Percentiles rank a stretch among this genome's conserved stretches.
phyloP scores from a whole-genome alignment of 1,140 invertebrate genomes.

The Bombus soroeensis region DNA sequence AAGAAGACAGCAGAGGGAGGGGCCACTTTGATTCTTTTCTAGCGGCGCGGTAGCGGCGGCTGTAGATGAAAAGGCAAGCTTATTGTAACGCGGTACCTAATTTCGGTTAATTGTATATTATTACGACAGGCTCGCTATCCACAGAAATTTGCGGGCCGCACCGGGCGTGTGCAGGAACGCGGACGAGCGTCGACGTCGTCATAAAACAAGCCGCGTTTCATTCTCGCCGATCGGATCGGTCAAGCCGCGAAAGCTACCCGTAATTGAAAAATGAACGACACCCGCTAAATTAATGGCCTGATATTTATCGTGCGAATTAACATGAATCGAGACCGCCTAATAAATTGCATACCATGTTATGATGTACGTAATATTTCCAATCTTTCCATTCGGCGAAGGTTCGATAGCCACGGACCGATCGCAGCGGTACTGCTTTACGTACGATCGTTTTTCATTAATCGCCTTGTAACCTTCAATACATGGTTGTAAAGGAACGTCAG shows the following conservation, averaged over 20 bases:
- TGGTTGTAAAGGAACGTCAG: background rate
- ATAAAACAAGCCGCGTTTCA: slow-evolving; percentile 37
- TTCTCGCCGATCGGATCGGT: slow-evolving; percentile 22
- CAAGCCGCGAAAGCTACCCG: background rate
- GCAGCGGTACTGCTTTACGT: background rate
- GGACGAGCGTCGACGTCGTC: slow-evolving; percentile 4
- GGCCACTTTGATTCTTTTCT: slow-evolving; percentile 31
- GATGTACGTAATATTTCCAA: slow-evolving; percentile 5
- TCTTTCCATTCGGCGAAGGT: background rate
- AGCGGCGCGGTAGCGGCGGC: slow-evolving; percentile 47
- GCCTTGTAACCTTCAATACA: background rate
- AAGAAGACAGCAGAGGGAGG: background rate
- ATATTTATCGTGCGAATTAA: slow-evolving; percentile 53
- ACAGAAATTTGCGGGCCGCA: slow-evolving; percentile 58
- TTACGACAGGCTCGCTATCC: slow-evolving; percentile 54
- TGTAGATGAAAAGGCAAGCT: slow-evolving; percentile 71
- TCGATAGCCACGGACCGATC: background rate
- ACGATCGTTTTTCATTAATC: background rate
- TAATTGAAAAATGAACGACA: slow-evolving; percentile 61
- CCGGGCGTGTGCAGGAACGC: slow-evolving; percentile 12
- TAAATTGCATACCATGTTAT: background rate
- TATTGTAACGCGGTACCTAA: slow-evolving; percentile 70
- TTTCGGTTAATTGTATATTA: slow-evolving; percentile 72
- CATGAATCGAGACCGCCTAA: slow-evolving; percentile 29
- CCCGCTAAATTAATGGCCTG: slow-evolving; percentile 39